Conservation (phyloP, 2,797 vertebrate genomes). For the Lophotriccus pileatus region DNA sequence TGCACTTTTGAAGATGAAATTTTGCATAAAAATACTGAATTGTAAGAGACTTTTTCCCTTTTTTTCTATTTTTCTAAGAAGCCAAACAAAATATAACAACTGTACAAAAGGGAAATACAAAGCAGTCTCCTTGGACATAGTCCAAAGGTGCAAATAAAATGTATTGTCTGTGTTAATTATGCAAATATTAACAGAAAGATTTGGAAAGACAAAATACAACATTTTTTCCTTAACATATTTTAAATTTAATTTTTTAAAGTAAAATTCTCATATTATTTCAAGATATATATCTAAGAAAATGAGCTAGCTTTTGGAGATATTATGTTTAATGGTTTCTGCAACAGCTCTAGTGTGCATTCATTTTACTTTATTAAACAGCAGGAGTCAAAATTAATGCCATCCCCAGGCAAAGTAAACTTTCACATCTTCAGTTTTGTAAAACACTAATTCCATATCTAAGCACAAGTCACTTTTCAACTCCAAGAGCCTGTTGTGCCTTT, state of each 20-base stretch:
- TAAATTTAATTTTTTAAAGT: not conserved
- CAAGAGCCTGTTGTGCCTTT: not conserved
- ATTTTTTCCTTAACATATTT: not conserved
- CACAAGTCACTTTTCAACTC: not conserved
- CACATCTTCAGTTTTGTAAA: not conserved
- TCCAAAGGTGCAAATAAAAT: not conserved
- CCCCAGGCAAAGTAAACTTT: constrained; percentile 3
- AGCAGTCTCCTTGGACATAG: not conserved
- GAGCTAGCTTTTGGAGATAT: not conserved
- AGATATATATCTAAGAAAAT: not conserved
- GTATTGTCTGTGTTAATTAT: not conserved
- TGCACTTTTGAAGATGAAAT: not conserved
- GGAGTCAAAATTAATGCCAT: not conserved
- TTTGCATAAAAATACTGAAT: not conserved
- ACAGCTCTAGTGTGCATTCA: not conserved
- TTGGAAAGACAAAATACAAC: not conserved
- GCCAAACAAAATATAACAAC: not conserved
- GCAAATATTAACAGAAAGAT: not conserved
- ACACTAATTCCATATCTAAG: not conserved
- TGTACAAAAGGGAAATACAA: not conserved
- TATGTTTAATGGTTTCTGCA: not conserved
- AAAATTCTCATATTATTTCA: not conserved
- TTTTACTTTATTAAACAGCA: not conserved
- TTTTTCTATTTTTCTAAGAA: not conserved
- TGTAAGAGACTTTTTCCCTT: not conserved